Evolutionary conservation across 1,140 invertebrate species (phyloP), one percentile per base, ranked within the genome.

Genomic region (Drosophila kanapiae): DNA sequence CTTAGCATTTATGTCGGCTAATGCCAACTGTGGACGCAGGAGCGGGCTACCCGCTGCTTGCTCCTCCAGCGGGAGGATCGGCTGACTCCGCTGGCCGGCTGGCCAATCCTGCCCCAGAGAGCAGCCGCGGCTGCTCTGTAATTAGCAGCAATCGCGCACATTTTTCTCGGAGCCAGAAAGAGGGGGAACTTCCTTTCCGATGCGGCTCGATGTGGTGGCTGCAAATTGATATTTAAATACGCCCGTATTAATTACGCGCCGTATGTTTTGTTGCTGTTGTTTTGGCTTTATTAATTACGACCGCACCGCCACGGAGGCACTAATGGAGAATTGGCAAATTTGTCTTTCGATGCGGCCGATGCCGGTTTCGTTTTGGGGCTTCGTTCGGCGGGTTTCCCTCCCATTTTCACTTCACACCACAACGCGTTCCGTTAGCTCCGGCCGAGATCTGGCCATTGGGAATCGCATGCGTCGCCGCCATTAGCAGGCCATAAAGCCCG

Each of bases 191-290:
- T 59, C 62, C 60, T 49, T 69, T 45, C 57, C 57, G 62, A 45
- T 47, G 42, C 9, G 14, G 35, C 23, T 35, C 65, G 27, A 49
- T 63, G 42, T 48, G 64, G 58, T 65, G 75, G 51, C 57, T 80
- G 85, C 85, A 90, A 91, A 91, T 91, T 88, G 88, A 91, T 91
- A 91, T 91, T 91, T 91, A 91, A 91, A 91, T 91, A 91, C 84
- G 84, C 72, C 67, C 76, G 85, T 84, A 91, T 91, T 87, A 91
- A 91, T 91, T 91, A 86, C 76, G 60, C 57, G 43, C 80, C 61
- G 74, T 56, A 43, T 18, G 49, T 2, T 51, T 51, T 68, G 48
- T 54, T 35, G 40, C 57, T 54, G 18, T 37, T 69, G 64, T 61
- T 62, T 65, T 37, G 54, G 43, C 40, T 84, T 79, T 88, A 90